Base-by-base conservation (phyloP, 1,140 invertebrate species). In the Papilio polyxenes region DNA sequence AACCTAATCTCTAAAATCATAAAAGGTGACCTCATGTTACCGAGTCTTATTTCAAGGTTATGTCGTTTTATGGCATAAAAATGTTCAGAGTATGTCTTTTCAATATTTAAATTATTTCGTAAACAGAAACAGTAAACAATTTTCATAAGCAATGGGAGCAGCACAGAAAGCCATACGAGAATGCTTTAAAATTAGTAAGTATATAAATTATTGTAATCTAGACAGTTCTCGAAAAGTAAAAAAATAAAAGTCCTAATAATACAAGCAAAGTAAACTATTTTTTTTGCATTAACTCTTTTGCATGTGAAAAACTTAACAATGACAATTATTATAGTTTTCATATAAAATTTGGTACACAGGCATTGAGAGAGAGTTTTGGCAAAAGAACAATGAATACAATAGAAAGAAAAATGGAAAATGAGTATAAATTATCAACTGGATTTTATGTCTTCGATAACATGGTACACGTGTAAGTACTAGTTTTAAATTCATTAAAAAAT, bases 321-420 rank as follows among this genome's bases (percentile, higher is more conserved):
- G 23, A 31, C 23, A 31, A 31, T 31, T 31, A 31, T 31, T 31
- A 31, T 31, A 31, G 23, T 31, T 31, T 31, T 31, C 0, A 31
- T 31, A 31, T 31, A 31, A 31, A 31, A 31, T 31, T 31, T 31
- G 23, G 81, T 82, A 85, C 85, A 77, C 74, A 92, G 91, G 82
- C 84, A 49, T 74, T 92, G 49, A 82, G 85, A 84, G 90, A 92
- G 20, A 90, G 79, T 31, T 90, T 87, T 84, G 90, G 90, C 2
- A 76, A 77, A 15, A 83, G 84, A 83, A 86, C 86, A 13, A 87
- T 93, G 86, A 92, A 92, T 48, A 83, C 91, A 0, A 92, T 88
- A 59, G 83, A 89, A 15, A 86, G 83, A 65, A 87, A 85, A 80
- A 83, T 82, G 23, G 74, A 59, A 4, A 82, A 87, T 6, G 65